Evolutionary conservation across 2,888 invertebrate genomes (phyloP).

Genomic region (Trachelus troglodyta): DNA sequence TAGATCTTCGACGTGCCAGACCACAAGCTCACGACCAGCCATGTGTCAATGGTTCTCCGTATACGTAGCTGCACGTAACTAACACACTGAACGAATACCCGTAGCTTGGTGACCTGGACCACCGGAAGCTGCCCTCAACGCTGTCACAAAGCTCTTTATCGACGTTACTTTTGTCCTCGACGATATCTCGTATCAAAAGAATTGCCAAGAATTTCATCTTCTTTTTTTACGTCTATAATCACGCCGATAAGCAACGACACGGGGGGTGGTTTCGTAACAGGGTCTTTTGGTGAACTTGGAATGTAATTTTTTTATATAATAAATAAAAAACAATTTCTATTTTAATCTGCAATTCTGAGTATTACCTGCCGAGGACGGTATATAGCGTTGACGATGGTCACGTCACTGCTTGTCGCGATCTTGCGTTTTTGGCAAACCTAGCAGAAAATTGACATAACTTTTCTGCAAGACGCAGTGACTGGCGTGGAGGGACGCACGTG

Average conservation of each 20-base stretch:
- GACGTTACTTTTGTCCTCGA: not conserved
- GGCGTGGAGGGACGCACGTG: constrained; percentile 23
- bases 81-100: not conserved
- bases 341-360: not conserved
- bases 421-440: not conserved
- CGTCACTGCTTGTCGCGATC: not conserved
- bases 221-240: not conserved
- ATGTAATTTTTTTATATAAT: too few relatives aligned
- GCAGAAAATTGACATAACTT: constrained; percentile 42
- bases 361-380: not conserved
- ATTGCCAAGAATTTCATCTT: not conserved
- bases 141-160: not conserved
- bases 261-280: not conserved
- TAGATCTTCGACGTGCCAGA: constrained; percentile 26
- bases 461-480: constrained; percentile 48
- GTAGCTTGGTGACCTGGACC: not conserved
- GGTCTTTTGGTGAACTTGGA: not conserved
- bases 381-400: not conserved
- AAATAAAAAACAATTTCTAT: not conserved
- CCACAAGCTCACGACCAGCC: not conserved
- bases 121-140: not conserved
- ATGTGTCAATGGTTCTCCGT: not conserved
- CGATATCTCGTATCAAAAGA: not conserved
- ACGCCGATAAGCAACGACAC: not conserved
- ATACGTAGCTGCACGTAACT: not conserved